Conservation (phyloP, 2,113 vertebrate species). For the Phylloscopus whistleri region DNA sequence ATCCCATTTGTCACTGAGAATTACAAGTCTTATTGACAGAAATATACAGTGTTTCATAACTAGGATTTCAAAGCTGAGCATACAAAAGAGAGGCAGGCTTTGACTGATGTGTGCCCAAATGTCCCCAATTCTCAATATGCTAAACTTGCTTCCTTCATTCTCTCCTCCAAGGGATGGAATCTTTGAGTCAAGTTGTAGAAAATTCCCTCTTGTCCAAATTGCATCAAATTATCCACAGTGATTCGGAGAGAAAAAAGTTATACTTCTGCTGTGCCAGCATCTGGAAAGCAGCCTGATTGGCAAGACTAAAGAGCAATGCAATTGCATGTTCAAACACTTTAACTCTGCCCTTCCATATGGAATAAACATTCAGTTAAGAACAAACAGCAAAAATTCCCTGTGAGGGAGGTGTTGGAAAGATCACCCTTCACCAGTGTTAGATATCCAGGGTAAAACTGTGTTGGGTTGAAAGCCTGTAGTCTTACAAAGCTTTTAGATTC, state of each 20-base stretch:
- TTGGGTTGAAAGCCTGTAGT: not conserved
- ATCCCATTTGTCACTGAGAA: not conserved
- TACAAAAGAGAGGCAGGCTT: not conserved
- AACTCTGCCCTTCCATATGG: not conserved
- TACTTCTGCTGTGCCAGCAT: constrained; percentile 25
- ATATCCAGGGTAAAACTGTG: not conserved
- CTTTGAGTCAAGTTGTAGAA: constrained; percentile 19
- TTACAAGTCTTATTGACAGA: not conserved
- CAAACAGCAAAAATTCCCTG: not conserved
- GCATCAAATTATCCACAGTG: constrained; percentile 25
- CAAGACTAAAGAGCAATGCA: constrained; percentile 13
- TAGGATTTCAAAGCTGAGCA: not conserved
- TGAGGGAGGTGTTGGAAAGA: not conserved
- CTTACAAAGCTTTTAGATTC: not conserved
- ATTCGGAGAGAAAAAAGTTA: constrained; percentile 15
- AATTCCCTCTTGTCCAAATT: not conserved
- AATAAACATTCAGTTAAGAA: not conserved
- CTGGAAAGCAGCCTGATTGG: constrained; percentile 40
- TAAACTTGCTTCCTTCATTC: not conserved
- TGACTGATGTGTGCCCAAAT: not conserved
- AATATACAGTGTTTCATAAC: not conserved
- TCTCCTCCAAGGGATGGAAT: not conserved
- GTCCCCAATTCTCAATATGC: not conserved
- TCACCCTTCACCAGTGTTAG: not conserved
- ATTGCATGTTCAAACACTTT: not conserved